phyloP scores from a whole-genome alignment of 2,113 vertebrate genomes.

The Sander lucioperca region DNA sequence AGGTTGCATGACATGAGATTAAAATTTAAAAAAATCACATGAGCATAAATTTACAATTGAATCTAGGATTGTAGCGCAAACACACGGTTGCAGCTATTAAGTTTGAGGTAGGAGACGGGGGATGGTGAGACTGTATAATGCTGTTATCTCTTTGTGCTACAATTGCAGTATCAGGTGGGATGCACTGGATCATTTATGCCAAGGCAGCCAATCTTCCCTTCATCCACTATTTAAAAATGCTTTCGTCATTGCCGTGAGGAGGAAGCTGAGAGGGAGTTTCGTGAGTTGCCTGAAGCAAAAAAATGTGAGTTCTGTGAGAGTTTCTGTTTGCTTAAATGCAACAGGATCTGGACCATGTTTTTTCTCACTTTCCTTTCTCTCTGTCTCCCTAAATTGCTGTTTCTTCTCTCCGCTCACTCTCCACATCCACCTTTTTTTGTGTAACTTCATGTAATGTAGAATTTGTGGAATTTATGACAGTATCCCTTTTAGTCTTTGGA shows the following conservation, averaged over 20 bases:
- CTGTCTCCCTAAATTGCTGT: not conserved
- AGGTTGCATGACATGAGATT: not conserved
- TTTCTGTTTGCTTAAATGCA: constrained; percentile 12
- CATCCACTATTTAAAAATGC: constrained; percentile 36
- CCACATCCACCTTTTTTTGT: not conserved
- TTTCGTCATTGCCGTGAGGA: constrained; percentile 45
- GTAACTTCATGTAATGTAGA: not conserved
- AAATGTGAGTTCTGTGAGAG: constrained; percentile 14
- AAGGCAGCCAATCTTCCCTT: constrained; percentile 23
- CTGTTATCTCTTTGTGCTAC: constrained; percentile 20
- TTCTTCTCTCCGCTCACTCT: not conserved
- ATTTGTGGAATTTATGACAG: not conserved
- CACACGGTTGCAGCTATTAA: not conserved
- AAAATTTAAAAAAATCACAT: not conserved
- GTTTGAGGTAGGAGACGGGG: not conserved
- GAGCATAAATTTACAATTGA: not conserved
- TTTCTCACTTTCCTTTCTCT: not conserved
- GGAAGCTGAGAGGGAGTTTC: constrained; percentile 21
- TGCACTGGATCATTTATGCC: constrained; percentile 35
- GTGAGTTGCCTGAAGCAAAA: constrained; percentile 26
- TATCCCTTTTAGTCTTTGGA: not conserved
- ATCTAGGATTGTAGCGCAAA: not conserved
- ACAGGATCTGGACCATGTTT: not conserved
- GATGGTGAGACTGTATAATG: not conserved
- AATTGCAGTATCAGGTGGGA: constrained; percentile 35